These are phyloP conservation scores for Monarcha castaneiventris DNA, from an alignment of 2,113 vertebrate species.

Conservation along the genomic window DNA sequence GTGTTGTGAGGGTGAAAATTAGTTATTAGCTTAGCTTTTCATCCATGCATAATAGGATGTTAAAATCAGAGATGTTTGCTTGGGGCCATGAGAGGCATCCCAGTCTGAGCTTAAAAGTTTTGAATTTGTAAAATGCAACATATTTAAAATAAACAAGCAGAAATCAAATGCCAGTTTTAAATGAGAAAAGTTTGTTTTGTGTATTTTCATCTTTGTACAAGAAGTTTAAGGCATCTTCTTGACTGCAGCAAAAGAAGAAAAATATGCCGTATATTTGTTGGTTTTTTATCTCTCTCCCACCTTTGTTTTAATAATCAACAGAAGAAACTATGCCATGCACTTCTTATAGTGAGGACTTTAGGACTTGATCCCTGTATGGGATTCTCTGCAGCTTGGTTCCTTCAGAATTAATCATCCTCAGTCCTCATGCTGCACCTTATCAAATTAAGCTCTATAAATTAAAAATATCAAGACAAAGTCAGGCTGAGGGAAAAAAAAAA, in stretches of 20 bases:
- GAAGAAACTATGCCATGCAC: fast-evolving
- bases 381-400: not conserved
- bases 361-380: not conserved
- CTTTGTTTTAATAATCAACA: not conserved
- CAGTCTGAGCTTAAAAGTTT: slow-evolving; percentile 8
- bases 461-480: not conserved
- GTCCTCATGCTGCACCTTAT: not conserved
- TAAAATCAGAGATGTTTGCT: slow-evolving; percentile 56
- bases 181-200: not conserved
- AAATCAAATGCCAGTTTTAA: slow-evolving; percentile 17
- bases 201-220: not conserved
- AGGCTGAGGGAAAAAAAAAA: not conserved
- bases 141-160: slow-evolving; percentile 46
- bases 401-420: not conserved
- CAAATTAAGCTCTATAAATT: not conserved
- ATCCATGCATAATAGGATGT: slow-evolving; percentile 52
- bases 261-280: not conserved
- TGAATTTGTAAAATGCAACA: slow-evolving; percentile 46
- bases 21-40: slow-evolving; percentile 64
- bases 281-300: not conserved
- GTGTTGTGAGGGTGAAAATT: slow-evolving; percentile 54
- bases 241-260: not conserved
- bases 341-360: not conserved
- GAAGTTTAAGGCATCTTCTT: not conserved
- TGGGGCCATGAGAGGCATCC: slow-evolving; percentile 7